These are phyloP conservation scores for Amblyjoppa fuscipennis DNA, from an alignment of 2,888 invertebrate species.

Conservation along the genomic window DNA sequence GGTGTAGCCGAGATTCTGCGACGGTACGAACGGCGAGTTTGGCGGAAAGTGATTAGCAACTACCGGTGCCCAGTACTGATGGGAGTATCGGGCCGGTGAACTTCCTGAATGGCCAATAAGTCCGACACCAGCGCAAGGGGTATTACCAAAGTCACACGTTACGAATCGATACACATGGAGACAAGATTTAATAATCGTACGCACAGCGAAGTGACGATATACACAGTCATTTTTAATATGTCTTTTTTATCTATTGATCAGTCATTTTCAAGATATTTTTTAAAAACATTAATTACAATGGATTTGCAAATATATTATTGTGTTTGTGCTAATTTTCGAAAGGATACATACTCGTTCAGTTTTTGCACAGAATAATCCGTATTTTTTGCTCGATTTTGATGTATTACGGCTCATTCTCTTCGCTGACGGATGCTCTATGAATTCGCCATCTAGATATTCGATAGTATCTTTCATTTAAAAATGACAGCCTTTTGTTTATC, in stretches of 20 bases:
- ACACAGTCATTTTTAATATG: background rate
- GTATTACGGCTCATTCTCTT: no score
- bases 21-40: slow-evolving; percentile 88
- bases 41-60: slow-evolving; percentile 91
- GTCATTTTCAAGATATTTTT: no score
- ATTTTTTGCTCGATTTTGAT: no score
- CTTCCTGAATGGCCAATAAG: slow-evolving; percentile 82
- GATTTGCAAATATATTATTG: background rate
- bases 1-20: slow-evolving; percentile 79
- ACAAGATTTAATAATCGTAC: background rate
- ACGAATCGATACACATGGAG: slow-evolving; percentile 25
- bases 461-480: no score
- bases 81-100: slow-evolving; percentile 86
- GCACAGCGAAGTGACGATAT: background rate
- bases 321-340: background rate
- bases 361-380: no score
- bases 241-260: no score
- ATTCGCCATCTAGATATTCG: no score
- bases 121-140: slow-evolving; percentile 58
- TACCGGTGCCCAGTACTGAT: slow-evolving; percentile 89
- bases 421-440: no score
- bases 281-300: background rate
- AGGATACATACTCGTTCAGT: no score
- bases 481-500: no score
- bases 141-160: slow-evolving; percentile 50